These are phyloP conservation scores for Amiota mariae DNA, from an alignment of 2,888 invertebrate genomes.

Conservation along the genomic window DNA sequence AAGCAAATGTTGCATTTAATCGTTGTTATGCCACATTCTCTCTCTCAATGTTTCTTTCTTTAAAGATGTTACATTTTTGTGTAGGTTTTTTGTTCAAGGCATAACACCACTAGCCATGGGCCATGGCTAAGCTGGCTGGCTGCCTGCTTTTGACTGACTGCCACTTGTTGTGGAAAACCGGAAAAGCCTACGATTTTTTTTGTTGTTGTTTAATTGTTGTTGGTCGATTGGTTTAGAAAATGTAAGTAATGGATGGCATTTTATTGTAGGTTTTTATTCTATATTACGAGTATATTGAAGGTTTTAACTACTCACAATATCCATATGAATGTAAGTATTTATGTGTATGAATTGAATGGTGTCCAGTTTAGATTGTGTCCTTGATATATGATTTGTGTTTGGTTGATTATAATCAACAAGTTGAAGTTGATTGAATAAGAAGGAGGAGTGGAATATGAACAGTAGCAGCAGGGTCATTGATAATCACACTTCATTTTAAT, in stretches of 20 bases:
- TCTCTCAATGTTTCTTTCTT: not conserved
- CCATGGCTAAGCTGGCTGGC: not conserved
- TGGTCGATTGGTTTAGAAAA: constrained; percentile 19
- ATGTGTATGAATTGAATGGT: not conserved
- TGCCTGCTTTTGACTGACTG: too few relatives aligned
- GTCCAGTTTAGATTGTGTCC: not conserved
- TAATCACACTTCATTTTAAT: not conserved
- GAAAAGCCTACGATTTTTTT: constrained; percentile 24
- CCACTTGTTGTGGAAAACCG: constrained; percentile 19
- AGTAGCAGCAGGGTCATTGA: not conserved
- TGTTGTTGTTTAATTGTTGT: not conserved
- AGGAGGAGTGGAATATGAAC: too few relatives aligned
- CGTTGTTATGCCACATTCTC: not conserved
- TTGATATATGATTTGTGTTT: not conserved
- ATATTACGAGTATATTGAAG: constrained; percentile 19
- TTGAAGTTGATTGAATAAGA: not conserved
- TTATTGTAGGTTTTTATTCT: constrained; percentile 11
- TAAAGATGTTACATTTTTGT: constrained; percentile 4
- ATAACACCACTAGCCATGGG: not conserved
- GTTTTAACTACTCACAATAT: not conserved
- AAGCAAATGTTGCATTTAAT: not conserved
- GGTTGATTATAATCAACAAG: not conserved
- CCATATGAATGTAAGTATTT: not conserved
- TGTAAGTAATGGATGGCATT: constrained; percentile 23
- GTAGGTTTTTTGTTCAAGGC: not conserved